These are phyloP conservation scores for Odontomachus brunneus DNA, from an alignment of 1,140 invertebrate species.

Conservation along the genomic window DNA sequence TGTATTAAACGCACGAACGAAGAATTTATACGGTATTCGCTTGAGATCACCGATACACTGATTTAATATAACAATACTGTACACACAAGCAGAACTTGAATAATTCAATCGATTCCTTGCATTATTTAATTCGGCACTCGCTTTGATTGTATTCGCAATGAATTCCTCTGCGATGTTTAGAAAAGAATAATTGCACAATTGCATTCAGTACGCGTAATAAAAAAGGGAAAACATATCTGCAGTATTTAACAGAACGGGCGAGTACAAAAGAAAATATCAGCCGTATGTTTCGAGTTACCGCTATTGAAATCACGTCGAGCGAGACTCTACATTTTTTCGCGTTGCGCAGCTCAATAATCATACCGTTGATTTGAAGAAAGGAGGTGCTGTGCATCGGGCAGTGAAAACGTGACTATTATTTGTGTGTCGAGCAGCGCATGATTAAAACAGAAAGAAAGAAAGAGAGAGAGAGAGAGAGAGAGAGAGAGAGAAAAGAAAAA, in stretches of 20 bases:
- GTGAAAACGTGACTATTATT: slow-evolving; percentile 8
- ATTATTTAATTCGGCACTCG: not conserved
- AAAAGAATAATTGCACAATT: not conserved
- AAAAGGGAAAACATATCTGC: not conserved
- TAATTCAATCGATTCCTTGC: not conserved
- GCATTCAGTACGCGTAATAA: not conserved
- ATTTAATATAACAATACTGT: not conserved
- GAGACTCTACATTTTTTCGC: slow-evolving; percentile 4
- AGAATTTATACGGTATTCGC: not conserved
- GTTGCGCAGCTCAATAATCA: not conserved
- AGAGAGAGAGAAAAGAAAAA: not conserved
- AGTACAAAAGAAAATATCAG: not conserved
- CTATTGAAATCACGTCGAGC: not conserved
- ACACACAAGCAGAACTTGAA: slow-evolving; percentile 12
- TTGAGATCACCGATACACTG: not conserved
- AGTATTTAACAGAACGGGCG: not conserved
- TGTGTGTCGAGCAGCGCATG: slow-evolving; percentile 1
- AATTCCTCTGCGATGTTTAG: no score
- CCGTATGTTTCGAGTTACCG: not conserved
- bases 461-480: not conserved
- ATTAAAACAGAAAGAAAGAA: no score
- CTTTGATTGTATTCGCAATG: not conserved
- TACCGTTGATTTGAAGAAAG: not conserved
- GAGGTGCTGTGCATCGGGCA: slow-evolving; percentile 3
- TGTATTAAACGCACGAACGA: not conserved